These are phyloP conservation scores for Trichonephila clavata DNA, from an alignment of 1,140 invertebrate species.

Conservation along the genomic window DNA sequence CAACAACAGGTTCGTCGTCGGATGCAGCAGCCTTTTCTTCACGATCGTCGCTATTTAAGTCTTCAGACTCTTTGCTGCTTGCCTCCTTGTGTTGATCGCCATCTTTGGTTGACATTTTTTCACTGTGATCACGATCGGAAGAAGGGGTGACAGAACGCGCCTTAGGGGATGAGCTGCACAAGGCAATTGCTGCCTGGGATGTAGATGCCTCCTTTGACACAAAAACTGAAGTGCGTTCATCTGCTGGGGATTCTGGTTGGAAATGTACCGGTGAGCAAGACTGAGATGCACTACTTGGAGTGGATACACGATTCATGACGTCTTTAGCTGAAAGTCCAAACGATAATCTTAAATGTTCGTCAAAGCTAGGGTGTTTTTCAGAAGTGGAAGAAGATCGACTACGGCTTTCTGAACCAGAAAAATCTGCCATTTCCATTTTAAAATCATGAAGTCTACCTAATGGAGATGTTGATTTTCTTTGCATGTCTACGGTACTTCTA, in stretches of 20 bases:
- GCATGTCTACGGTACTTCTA: conserved; percentile 57
- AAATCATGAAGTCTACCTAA: conserved; percentile 67
- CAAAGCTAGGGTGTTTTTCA: conserved; percentile 72
- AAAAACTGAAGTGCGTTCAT: conserved; percentile 50
- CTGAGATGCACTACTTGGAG: conserved; percentile 61
- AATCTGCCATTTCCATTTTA: conserved; percentile 74
- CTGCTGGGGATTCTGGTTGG: conserved; percentile 65
- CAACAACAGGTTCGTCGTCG: conserved; percentile 47
- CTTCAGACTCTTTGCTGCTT: conserved; percentile 31
- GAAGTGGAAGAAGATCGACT: conserved; percentile 66
- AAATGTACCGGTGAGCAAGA: conserved; percentile 76
- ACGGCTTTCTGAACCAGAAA: conserved; percentile 71
- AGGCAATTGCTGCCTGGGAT: conserved; percentile 31
- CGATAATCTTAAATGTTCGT: conserved; percentile 71
- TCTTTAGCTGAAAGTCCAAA: conserved; percentile 72
- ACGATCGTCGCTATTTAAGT: background rate
- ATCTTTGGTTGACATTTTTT: conserved; percentile 49
- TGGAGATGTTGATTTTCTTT: conserved; percentile 72
- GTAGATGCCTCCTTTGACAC: conserved; percentile 63
- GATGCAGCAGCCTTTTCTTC: conserved; percentile 45
- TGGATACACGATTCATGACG: conserved; percentile 71
- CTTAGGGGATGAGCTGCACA: conserved; percentile 45
- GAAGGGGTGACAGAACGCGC: conserved; percentile 56
- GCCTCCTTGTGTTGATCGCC: background rate
- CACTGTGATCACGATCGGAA: conserved; percentile 52